These are phyloP conservation scores for Conops quadrifasciatus DNA, from an alignment of 2,888 invertebrate species.

Conservation along the genomic window DNA sequence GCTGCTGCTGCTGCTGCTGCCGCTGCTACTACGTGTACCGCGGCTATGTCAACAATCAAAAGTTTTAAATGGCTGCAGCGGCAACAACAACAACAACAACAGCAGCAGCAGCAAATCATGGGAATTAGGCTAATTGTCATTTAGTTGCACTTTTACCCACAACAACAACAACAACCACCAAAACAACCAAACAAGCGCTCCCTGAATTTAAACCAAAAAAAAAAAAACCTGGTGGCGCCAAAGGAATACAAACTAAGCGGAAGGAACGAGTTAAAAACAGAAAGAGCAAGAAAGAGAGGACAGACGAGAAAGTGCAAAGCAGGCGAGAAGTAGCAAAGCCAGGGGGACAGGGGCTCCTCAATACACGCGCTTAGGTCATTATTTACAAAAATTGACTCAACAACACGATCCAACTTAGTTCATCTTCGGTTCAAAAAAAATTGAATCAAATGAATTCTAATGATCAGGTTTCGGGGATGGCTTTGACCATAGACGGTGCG, in stretches of 20 bases:
- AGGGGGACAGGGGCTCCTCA: no score
- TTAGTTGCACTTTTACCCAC: conserved; percentile 63
- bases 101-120: conserved; percentile 47
- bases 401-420: no score
- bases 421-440: no score
- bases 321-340: no score
- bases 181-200: conserved; percentile 16
- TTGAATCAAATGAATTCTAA: no score
- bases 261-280: no score
- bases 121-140: conserved; percentile 64
- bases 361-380: no score
- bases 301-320: no score
- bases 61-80: neutral
- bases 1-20: neutral
- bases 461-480: no score
- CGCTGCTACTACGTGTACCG: conserved; percentile 17
- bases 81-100: conserved; percentile 4
- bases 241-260: neutral
- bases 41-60: neutral
- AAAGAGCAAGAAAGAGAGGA: no score
- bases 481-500: no score
- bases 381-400: no score
- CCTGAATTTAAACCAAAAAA: neutral
- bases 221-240: neutral
- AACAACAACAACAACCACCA: conserved; percentile 47